Evolutionary conservation across 1,140 invertebrate genomes (phyloP).

Genomic region (Bombyx mori): DNA sequence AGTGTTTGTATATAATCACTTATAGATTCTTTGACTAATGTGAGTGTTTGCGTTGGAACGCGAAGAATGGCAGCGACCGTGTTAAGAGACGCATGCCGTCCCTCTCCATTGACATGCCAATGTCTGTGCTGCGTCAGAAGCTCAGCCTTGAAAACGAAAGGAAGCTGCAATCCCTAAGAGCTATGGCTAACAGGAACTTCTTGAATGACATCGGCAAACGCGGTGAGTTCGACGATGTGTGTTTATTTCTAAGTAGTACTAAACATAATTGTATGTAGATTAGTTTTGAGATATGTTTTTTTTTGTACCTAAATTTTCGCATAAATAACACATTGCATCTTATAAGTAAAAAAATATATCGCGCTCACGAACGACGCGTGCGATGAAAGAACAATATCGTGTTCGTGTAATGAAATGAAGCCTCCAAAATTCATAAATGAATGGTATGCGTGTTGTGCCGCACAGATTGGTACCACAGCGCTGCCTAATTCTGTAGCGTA

Average conservation of each 20-base stretch:
- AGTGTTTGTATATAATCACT: no score
- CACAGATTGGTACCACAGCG: no score
- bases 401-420: no score
- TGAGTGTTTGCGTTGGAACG: constrained; percentile 18
- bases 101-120: constrained; percentile 81
- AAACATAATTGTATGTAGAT: not conserved
- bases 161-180: constrained; percentile 42
- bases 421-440: no score
- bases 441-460: no score
- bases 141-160: constrained; percentile 63
- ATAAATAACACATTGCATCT: no score
- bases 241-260: not conserved
- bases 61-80: constrained; percentile 40
- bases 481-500: no score
- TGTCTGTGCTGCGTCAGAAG: constrained; percentile 81
- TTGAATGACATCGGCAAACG: constrained; percentile 61
- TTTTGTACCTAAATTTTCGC: no score
- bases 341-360: no score
- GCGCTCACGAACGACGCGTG: no score
- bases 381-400: no score
- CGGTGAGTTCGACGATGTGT: constrained; percentile 26
- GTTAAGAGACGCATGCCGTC: constrained; percentile 74
- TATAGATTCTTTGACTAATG: constrained; percentile 13
- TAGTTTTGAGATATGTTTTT: no score
- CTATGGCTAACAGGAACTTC: constrained; percentile 50